A percentile compares a stretch with the other conserved stretches of the same genome.
Evolutionary conservation across 2,113 vertebrate species (phyloP).

Genomic region (Chrysemys picta): DNA sequence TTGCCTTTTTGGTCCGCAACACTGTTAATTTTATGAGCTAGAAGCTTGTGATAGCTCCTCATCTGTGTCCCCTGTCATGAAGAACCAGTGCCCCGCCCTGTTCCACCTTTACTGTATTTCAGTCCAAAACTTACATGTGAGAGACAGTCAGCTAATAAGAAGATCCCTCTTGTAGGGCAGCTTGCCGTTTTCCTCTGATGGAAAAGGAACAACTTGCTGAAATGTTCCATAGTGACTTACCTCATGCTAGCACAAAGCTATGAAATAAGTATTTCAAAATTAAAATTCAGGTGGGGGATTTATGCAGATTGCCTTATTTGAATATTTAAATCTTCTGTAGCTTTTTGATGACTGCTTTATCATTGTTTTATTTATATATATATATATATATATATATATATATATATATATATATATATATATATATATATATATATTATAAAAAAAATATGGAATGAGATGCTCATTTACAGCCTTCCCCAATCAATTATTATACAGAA

Average conservation of each 20-base stretch:
- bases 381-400: constrained; percentile 32
- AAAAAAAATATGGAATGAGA: background rate
- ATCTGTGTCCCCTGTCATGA: background rate
- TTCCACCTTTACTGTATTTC: background rate
- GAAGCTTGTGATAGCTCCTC: background rate
- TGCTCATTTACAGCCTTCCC: constrained; percentile 70
- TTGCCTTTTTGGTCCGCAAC: constrained; percentile 22
- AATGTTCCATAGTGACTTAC: background rate
- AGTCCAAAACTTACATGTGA: background rate
- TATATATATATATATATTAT: constrained; percentile 44
- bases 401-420: background rate
- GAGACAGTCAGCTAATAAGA: background rate
- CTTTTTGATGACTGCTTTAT: constrained; percentile 77
- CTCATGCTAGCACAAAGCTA: constrained; percentile 11
- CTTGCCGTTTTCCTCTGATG: background rate
- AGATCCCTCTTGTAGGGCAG: background rate
- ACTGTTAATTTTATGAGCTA: background rate
- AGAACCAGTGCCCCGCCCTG: background rate
- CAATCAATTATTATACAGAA: constrained; percentile 70
- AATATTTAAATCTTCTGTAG: constrained; percentile 72
- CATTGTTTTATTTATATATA: constrained; percentile 64
- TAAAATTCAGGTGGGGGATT: constrained; percentile 63
- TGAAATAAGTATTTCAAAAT: constrained; percentile 58
- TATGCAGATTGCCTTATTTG: constrained; percentile 69
- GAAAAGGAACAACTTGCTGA: background rate